Base-by-base conservation (phyloP, 2,113 vertebrate species). In the Sturnus vulgaris region DNA sequence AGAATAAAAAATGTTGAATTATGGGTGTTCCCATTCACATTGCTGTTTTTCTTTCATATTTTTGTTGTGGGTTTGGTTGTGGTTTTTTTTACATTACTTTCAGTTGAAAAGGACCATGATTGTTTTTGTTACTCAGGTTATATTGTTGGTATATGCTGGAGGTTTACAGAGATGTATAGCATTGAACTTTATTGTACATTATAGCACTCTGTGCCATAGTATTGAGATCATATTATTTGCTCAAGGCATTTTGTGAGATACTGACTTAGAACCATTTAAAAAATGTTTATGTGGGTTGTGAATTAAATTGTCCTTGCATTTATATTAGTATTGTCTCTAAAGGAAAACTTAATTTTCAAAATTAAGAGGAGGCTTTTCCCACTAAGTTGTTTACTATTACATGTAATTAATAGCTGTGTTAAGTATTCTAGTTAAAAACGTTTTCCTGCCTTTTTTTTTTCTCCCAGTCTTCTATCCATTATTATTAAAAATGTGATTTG, bases 311-410 rank as follows among this genome's bases (percentile, higher is more conserved):
- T 57, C 59, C 28, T 82, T 92, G 27, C 13, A 52, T 95, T 88
- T 85, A 30, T 87, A 44, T 82, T 85, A 87, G 35, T 55, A 84
- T 46, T 85, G n/a, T 57, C 52, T 87, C 46, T 82, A 80, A 71
- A 9, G 46, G 61, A 89, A 89, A 91, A 44, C 33, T 80, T 88
- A 39, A 77, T 89, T 90, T 90, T 93, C 37, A 91, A 77, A 95
- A 93, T 82, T 57, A 87, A 72, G 65, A 83, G n/a, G 18, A 53
- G 22, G 19, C 18, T 79, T 92, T 90, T 66, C 17, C 37, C 52
- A 28, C 27, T 85, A 42, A 71, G 55, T 66, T 90, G 50, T 77
- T 91, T 47, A 31, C 35, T 92, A 25, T 73, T 82, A 47, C 47
- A 63, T 90, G 24, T 76, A 65, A 80, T 79, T 91, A 92, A 82